Evolutionary conservation across 1,140 invertebrate species (phyloP).

Genomic region (Meloidogyne hapla): DNA sequence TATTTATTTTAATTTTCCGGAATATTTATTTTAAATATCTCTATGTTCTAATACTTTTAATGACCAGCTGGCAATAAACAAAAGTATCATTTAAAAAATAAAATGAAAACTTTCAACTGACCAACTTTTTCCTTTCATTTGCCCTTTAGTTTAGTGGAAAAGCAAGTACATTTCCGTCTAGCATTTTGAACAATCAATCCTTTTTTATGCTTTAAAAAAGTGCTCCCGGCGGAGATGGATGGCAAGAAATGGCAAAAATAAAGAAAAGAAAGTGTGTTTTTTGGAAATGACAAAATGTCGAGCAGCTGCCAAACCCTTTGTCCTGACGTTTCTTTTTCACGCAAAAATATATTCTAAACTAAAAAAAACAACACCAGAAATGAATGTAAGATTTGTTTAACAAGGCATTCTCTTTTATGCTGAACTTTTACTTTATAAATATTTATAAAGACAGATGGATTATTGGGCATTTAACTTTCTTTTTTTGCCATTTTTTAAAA

Average conservation of each 20-base stretch:
- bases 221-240: not conserved
- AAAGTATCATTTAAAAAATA: too few relatives aligned
- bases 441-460: not conserved
- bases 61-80: not conserved
- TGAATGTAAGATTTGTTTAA: not conserved
- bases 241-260: not conserved
- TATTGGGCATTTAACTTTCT: not conserved
- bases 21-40: too few relatives aligned
- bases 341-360: not conserved
- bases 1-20: too few relatives aligned
- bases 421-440: not conserved
- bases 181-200: not conserved
- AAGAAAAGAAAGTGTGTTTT: slow-evolving; percentile 3
- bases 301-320: slow-evolving; percentile 1
- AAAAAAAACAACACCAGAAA: not conserved
- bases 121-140: not conserved
- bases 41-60: too few relatives aligned
- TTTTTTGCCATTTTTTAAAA: not conserved
- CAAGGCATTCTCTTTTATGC: not conserved
- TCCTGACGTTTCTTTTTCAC: not conserved
- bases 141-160: not conserved
- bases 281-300: not conserved
- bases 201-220: not conserved
- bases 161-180: not conserved
- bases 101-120: not conserved